Base-by-base conservation (phyloP, 1,140 invertebrate genomes). In the Stegodyphus dumicola region DNA sequence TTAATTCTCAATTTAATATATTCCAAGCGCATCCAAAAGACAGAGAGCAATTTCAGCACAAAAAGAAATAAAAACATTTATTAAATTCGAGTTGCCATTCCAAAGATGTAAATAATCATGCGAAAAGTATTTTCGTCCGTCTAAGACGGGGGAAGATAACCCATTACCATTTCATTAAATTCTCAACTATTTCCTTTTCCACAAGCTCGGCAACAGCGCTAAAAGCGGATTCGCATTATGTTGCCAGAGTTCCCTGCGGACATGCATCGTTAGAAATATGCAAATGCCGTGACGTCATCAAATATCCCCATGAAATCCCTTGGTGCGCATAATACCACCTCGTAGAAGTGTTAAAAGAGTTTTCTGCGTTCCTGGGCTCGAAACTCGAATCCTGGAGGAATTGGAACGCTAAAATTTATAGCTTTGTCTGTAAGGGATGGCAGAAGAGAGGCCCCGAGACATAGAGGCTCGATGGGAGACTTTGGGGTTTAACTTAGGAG, bases 141-240 rank as follows among this genome's bases (percentile, higher is more conserved):
- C 76, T 66, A 67, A 77, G 56, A 49, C 49, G 67, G 67, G 76
- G 33, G 56, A 73, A 52, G 74, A 76, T 76, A 64, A 77, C 60
- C 60, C 76, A 77, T 77, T 77, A 77, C 76, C 76, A 77, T 77
- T 77, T 77, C 76, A 77, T 77, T 77, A 77, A 77, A 77, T 67
- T 77, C 76, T 67, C 76, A 77, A 77, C 60, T 67, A 77, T 67
- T 77, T 67, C 76, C 76, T 77, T 52, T 66, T 77, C 66, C 76
- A 33, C 33, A 33, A 33, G 33, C 33, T 33, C 33, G 33, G 33
- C 33, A 33, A 33, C 56, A 48, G 76, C 10, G 48, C 51, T 11
- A 48, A 10, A 65, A 66, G 76, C 17, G 56, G 18, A 64, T 77
- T 76, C 74, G 64, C 60, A 67, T 77, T 52, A 67, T 66, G 49